phyloP scores from a whole-genome alignment of 2,888 invertebrate genomes.

The Hymenopus coronatus region DNA sequence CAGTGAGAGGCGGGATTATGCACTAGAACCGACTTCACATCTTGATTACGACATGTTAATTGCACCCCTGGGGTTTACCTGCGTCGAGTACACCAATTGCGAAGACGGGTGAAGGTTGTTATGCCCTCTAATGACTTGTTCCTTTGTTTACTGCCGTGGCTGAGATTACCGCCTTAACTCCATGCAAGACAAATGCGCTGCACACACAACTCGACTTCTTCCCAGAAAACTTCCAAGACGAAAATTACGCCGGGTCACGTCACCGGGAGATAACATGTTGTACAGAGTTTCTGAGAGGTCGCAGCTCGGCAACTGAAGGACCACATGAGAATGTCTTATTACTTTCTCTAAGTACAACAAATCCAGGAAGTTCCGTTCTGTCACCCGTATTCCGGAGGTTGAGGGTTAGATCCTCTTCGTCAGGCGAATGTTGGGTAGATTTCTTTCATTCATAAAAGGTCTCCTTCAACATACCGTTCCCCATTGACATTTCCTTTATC shows the following conservation, averaged over 20 bases:
- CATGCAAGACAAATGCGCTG: neutral
- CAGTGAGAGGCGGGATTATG: neutral
- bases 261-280: neutral
- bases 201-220: neutral
- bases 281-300: neutral
- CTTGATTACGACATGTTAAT: neutral
- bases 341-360: too few species aligned
- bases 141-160: neutral
- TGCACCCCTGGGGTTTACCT: neutral
- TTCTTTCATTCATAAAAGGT: too few species aligned
- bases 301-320: neutral
- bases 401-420: too few species aligned
- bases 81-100: neutral
- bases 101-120: neutral
- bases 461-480: too few species aligned
- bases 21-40: neutral
- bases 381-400: too few species aligned
- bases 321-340: neutral
- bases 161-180: neutral
- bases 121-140: neutral
- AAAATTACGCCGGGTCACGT: neutral
- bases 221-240: neutral
- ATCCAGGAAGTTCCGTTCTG: neutral
- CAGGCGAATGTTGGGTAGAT: too few species aligned
- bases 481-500: too few species aligned